Percentiles rank a stretch among this genome's conserved stretches.
phyloP scores from a whole-genome alignment of 2,113 vertebrate genomes.

The Callospermophilus lateralis region DNA sequence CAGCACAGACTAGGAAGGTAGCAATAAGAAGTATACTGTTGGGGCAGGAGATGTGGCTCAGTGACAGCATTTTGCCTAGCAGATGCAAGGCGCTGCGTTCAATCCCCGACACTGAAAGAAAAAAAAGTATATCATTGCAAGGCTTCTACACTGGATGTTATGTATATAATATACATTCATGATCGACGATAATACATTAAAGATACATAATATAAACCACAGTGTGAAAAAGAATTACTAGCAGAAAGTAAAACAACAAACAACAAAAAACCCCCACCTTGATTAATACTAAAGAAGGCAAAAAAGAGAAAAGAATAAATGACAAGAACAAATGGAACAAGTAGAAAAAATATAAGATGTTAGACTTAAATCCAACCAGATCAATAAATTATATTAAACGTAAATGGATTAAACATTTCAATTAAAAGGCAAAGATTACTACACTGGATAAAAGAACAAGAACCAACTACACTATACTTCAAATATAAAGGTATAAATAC shows the following conservation, averaged over 20 bases:
- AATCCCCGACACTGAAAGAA: too few relatives aligned
- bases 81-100: too few relatives aligned
- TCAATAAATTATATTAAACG: conserved; percentile 22
- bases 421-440: conserved; percentile 35
- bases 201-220: neutral
- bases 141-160: neutral
- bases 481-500: neutral
- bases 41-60: too few relatives aligned
- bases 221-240: neutral
- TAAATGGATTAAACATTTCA: conserved; percentile 46
- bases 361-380: conserved; percentile 16
- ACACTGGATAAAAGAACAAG: neutral
- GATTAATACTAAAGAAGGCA: neutral
- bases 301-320: conserved; percentile 18
- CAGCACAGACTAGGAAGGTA: neutral
- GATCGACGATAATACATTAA: neutral
- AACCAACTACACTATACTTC: neutral
- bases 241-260: conserved; percentile 16
- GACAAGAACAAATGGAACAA: neutral
- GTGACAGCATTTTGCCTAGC: too few relatives aligned
- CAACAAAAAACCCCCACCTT: neutral
- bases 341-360: neutral
- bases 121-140: neutral
- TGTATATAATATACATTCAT: neutral
- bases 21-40: neutral